Conservation (phyloP, 2,888 invertebrate genomes). For the Drosophila austrosaltans region DNA sequence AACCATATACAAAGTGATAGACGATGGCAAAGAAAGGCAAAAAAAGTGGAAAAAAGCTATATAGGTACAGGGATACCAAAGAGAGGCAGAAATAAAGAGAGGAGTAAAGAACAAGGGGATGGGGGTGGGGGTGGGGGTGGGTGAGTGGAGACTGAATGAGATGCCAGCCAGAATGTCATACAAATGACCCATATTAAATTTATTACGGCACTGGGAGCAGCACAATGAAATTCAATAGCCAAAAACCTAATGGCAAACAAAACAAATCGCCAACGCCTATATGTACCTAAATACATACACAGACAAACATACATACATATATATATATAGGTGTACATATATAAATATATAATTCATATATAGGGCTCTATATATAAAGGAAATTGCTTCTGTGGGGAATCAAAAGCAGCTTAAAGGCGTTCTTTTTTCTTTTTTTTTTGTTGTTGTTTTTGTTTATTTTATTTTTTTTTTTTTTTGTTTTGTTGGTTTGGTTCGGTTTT, state of each 20-base stretch:
- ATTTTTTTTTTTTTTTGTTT: conserved; percentile 33
- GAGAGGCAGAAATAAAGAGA: conserved; percentile 17
- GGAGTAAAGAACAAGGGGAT: conserved; percentile 21
- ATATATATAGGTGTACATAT: conserved; percentile 15
- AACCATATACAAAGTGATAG: conserved; percentile 45
- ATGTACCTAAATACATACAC: conserved; percentile 27
- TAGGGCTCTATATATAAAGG: conserved; percentile 47
- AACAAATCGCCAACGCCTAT: conserved; percentile 71
- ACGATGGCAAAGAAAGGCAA: conserved; percentile 50
- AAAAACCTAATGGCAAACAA: conserved; percentile 72
- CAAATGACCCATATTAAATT: conserved; percentile 80
- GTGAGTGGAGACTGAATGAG: conserved; percentile 18
- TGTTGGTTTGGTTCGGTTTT: conserved; percentile 11
- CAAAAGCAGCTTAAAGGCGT: conserved; percentile 71
- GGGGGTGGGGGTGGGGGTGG: background rate
- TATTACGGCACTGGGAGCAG: conserved; percentile 71
- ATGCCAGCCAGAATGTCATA: conserved; percentile 69
- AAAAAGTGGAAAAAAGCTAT: conserved; percentile 19
- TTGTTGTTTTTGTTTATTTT: conserved; percentile 28
- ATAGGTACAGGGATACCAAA: conserved; percentile 9
- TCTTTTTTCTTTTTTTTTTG: conserved; percentile 42
- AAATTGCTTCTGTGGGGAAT: conserved; percentile 37
- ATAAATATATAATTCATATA: conserved; percentile 30
- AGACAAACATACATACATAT: conserved; percentile 15
- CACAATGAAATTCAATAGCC: conserved; percentile 77